These are phyloP conservation scores for Bryconaethiops microstoma DNA, from an alignment of 2,797 vertebrate genomes.

Conservation along the genomic window DNA sequence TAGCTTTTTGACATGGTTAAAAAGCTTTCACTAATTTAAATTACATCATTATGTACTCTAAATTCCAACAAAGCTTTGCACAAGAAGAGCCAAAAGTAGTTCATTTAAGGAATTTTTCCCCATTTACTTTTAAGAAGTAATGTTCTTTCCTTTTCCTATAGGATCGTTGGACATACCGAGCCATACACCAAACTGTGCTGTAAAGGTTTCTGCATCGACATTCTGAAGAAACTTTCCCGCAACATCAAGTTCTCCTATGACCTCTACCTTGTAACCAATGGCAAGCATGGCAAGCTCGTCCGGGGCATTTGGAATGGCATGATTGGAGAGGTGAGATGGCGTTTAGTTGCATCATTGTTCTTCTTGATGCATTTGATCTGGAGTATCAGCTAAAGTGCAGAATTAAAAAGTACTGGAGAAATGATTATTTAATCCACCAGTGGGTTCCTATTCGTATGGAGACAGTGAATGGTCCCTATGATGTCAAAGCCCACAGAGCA, in stretches of 20 bases:
- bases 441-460: neutral
- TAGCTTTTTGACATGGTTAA: no score
- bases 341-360: neutral
- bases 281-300: conserved; percentile 88
- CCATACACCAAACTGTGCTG: conserved; percentile 89
- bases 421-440: neutral
- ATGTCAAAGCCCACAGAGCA: neutral
- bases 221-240: conserved; percentile 88
- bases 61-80: no score
- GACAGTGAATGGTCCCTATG: neutral
- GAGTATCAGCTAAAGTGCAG: neutral
- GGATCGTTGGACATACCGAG: conserved; percentile 81
- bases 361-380: neutral
- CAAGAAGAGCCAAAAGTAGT: no score
- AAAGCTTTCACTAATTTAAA: no score
- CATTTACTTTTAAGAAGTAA: neutral
- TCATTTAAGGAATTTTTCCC: no score
- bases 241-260: conserved; percentile 87
- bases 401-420: neutral
- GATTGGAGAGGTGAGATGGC: conserved; percentile 72
- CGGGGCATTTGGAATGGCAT: conserved; percentile 89
- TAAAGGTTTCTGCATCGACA: conserved; percentile 92
- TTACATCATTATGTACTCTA: no score
- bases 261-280: conserved; percentile 90
- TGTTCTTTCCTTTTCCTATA: conserved; percentile 45